Evolutionary conservation across 2,888 invertebrate genomes (phyloP).

Genomic region (Sinopyrophorus schimmeli): DNA sequence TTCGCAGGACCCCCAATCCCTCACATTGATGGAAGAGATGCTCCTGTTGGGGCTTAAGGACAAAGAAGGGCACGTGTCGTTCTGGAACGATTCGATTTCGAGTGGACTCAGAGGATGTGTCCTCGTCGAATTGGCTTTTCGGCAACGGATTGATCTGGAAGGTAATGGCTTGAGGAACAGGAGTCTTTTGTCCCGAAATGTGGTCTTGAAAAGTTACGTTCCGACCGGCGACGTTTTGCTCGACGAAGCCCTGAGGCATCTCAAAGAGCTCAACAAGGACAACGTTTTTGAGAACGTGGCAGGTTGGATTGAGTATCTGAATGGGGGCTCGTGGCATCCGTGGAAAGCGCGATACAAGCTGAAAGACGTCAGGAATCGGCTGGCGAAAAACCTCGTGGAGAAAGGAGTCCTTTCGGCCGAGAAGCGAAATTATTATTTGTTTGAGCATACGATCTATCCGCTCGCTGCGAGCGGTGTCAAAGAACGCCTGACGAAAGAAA

Average conservation of each 20-base stretch:
- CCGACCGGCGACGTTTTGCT: conserved; percentile 97
- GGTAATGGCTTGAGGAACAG: conserved; percentile 94
- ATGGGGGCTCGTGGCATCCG: conserved; percentile 99
- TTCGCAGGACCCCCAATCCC: too few relatives aligned
- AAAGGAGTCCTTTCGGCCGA: conserved; percentile 99
- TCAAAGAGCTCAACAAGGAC: conserved; percentile 96
- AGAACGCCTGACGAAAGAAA: conserved; percentile 94
- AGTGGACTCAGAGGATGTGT: conserved; percentile 98
- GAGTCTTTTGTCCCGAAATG: conserved; percentile 83
- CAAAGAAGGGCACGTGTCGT: conserved; percentile 99
- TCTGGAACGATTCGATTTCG: conserved; percentile 99
- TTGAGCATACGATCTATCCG: conserved; percentile 99
- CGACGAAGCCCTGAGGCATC: conserved; percentile 93
- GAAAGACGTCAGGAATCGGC: conserved; percentile 96
- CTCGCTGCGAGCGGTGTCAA: conserved; percentile 94
- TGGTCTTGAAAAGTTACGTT: conserved; percentile 81
- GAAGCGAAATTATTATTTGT: conserved; percentile 98
- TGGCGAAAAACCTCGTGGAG: conserved; percentile 98
- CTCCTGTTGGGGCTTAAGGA: conserved; percentile 96
- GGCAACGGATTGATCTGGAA: conserved; percentile 94
- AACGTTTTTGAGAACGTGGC: conserved; percentile 91
- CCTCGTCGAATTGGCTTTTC: conserved; percentile 91
- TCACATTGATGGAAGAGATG: conserved; percentile 99
- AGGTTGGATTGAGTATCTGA: conserved; percentile 99
- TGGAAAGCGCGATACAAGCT: conserved; percentile 96